phyloP scores from a whole-genome alignment of 2,113 vertebrate species.

The Xenopus laevis region DNA sequence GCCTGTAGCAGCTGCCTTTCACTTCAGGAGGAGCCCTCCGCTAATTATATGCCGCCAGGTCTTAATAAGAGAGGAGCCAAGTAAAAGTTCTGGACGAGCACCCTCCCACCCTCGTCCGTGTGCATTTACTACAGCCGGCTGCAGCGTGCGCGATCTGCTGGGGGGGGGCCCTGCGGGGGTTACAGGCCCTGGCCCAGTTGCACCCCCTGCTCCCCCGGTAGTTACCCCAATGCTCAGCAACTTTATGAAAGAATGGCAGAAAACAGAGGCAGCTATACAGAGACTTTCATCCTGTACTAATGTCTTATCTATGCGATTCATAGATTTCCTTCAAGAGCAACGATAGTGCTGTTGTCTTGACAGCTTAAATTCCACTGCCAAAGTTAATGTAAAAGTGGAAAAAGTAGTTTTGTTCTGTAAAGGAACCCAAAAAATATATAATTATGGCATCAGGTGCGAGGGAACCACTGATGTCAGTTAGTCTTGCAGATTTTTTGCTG shows the following conservation, averaged over 20 bases:
- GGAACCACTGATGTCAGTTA: constrained; percentile 41
- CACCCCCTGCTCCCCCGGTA: too few species aligned
- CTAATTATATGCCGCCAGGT: too few species aligned
- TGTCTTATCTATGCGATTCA: constrained; percentile 52
- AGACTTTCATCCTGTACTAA: constrained; percentile 69
- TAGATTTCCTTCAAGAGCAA: constrained; percentile 64
- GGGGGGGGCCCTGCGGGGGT: too few species aligned
- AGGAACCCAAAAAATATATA: constrained; percentile 30
- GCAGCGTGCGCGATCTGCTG: too few species aligned
- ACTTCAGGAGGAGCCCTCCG: too few species aligned
- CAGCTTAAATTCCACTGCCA: neutral
- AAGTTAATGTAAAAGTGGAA: neutral
- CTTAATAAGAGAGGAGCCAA: too few species aligned
- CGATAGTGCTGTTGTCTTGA: constrained; percentile 51
- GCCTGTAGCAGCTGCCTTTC: too few species aligned
- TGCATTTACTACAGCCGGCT: too few species aligned
- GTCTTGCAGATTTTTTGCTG: constrained; percentile 53
- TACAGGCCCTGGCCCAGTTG: too few species aligned
- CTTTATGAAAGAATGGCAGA: constrained; percentile 61
- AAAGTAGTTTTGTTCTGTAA: constrained; percentile 54
- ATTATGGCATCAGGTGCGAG: constrained; percentile 51
- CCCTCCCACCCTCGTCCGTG: too few species aligned
- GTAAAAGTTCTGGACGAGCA: too few species aligned
- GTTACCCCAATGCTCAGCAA: constrained; percentile 65
- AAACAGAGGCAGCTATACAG: constrained; percentile 58